These are phyloP conservation scores for Dioctria linearis DNA, from an alignment of 2,888 invertebrate genomes.

Conservation along the genomic window DNA sequence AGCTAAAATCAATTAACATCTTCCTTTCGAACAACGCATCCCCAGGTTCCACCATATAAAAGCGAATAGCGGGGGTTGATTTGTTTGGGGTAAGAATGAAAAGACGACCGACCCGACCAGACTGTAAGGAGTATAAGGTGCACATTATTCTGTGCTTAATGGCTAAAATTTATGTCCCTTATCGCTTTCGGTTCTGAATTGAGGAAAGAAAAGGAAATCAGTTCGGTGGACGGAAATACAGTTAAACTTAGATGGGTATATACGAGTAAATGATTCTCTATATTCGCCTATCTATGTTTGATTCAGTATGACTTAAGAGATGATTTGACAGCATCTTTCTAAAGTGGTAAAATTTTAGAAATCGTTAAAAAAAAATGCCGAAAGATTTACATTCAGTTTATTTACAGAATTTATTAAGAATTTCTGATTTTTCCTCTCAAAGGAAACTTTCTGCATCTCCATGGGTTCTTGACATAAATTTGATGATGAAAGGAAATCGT, in stretches of 20 bases:
- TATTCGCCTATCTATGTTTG: too few relatives aligned
- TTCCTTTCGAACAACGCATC: not conserved
- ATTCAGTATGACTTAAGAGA: too few relatives aligned
- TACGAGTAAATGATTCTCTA: slow-evolving; percentile 11
- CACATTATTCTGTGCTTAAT: slow-evolving; percentile 52
- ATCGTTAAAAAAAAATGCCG: not conserved
- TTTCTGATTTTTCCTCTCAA: not conserved
- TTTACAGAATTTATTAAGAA: not conserved
- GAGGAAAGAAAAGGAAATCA: slow-evolving; percentile 10
- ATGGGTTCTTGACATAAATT: not conserved
- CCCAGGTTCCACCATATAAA: not conserved
- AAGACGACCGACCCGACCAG: slow-evolving; percentile 29
- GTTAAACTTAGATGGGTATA: not conserved
- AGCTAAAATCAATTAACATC: slow-evolving; percentile 59
- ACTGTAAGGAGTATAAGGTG: slow-evolving; percentile 9
- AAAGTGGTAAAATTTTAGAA: too few relatives aligned
- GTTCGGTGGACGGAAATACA: not conserved
- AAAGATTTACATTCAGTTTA: not conserved
- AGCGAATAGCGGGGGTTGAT: slow-evolving; percentile 26
- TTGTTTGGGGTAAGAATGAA: slow-evolving; percentile 48
- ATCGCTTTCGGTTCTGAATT: slow-evolving; percentile 18
- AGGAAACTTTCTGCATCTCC: not conserved
- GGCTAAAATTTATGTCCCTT: slow-evolving; percentile 52
- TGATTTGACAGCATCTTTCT: too few relatives aligned
- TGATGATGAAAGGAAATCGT: slow-evolving; percentile 1